Percentiles rank a stretch among this genome's conserved stretches.
Conservation (phyloP, 2,113 vertebrate genomes). For the Zosterops hypoxanthus region DNA sequence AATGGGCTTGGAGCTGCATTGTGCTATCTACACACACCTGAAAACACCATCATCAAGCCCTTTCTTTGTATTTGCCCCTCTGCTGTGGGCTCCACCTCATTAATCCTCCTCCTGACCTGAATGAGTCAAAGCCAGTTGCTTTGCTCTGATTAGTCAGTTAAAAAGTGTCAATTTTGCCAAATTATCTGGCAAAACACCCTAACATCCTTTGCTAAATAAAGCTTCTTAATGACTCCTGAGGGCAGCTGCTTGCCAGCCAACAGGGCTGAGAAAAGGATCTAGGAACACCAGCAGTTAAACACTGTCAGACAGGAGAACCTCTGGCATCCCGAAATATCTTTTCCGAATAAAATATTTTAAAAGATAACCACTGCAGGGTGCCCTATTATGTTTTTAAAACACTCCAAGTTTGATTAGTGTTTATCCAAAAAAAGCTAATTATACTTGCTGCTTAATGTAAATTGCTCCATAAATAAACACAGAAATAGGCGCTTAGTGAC, state of each 20-base stretch:
- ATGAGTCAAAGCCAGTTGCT: background rate
- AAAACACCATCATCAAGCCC: fast-evolving
- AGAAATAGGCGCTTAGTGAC: conserved; percentile 40
- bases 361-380: background rate
- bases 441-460: background rate
- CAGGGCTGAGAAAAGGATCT: background rate
- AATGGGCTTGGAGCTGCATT: background rate
- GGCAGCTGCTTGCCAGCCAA: background rate
- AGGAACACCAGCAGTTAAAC: background rate
- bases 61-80: background rate
- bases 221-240: background rate
- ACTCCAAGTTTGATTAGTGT: conserved; percentile 7
- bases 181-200: background rate
- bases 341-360: conserved; percentile 3
- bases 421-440: conserved; percentile 48
- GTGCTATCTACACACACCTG: background rate
- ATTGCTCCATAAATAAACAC: conserved; percentile 57
- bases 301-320: background rate
- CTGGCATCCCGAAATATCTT: background rate
- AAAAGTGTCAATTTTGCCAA: background rate
- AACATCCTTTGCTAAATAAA: background rate
- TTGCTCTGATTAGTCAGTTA: background rate
- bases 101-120: background rate
- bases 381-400: conserved; percentile 25
- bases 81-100: background rate